A percentile compares a stretch with the other conserved stretches of the same genome.
Conservation (phyloP, 2,888 invertebrate species). For the Chaitophorus viminalis region DNA sequence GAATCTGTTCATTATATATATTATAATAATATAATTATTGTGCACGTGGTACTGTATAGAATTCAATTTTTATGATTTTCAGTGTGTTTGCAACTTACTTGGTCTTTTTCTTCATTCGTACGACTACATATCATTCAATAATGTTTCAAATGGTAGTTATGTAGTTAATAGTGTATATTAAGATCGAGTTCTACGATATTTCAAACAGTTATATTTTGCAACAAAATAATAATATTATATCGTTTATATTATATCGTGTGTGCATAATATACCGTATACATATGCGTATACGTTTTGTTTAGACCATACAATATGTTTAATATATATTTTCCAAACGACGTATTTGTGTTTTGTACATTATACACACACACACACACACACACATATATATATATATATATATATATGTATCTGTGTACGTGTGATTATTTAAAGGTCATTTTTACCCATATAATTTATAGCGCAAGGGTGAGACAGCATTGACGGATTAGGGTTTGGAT, state of each 20-base stretch:
- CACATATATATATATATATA: neutral
- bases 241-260: neutral
- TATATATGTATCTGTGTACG: neutral
- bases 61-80: neutral
- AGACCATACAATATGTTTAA: neutral
- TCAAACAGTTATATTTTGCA: neutral
- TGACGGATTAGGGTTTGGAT: conserved; percentile 48
- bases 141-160: too few relatives aligned
- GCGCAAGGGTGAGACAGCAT: conserved; percentile 37
- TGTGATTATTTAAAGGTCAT: neutral
- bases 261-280: neutral
- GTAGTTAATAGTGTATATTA: too few relatives aligned
- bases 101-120: too few relatives aligned
- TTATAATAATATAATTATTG: neutral
- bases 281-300: neutral
- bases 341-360: neutral
- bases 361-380: too few relatives aligned
- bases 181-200: neutral
- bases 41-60: neutral
- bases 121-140: too few relatives aligned
- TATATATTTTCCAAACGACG: neutral
- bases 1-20: too few relatives aligned
- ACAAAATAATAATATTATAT: neutral
- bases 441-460: neutral
- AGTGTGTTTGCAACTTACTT: neutral